Base-by-base conservation (phyloP, 2,113 vertebrate species). In the Gambusia holbrooki region DNA sequence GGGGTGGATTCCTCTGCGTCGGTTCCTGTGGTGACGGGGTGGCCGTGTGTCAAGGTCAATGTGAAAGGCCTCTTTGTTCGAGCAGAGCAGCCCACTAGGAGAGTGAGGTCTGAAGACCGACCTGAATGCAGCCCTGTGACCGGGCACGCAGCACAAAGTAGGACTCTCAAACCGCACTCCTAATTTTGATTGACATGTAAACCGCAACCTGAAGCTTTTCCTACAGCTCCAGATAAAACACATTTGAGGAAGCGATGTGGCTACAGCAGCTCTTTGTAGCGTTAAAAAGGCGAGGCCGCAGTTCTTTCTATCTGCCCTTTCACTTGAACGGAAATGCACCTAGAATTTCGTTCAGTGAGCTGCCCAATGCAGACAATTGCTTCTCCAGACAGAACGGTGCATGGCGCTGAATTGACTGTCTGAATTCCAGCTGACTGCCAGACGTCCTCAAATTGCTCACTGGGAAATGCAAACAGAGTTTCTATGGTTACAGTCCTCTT, bases 381-480 rank as follows among this genome's bases (percentile, higher is more conserved):
- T 92, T 87, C 87, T 86, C 86, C 90, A 92, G 92, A 89, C 89
- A 66, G 81, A 84, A 45, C 81, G 68, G 79, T 69, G 77, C 51
- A 58, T 10, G 51, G 51, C 64, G 58, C 77, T 90, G 74, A 90
- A 90, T 90, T 84, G 86, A 90, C 85, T 75, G 89, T 90, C 89
- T 88, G 91, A 88, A 92, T 93, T 94, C 90, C 90, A 89, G 86
- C 87, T 90, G 91, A 92, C 91, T 86, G 87, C 80, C 92, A 83
- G 88, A 74, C 75, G 79, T 84, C 89, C 80, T 83, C 64, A 85
- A 93, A 93, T 86, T 80, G 80, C 84, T 89, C 86, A 89, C 89
- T 95, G 94, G 93, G 94, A 95, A 95, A 94, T 92, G 90, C 94
- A 94, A 95, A 95, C 92, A 94, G 84, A 88, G 93, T 94, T 90